Percentiles rank a stretch among this genome's conserved stretches.
These are phyloP conservation scores for Columba janthina DNA, from an alignment of 2,113 vertebrate species.

Conservation along the genomic window DNA sequence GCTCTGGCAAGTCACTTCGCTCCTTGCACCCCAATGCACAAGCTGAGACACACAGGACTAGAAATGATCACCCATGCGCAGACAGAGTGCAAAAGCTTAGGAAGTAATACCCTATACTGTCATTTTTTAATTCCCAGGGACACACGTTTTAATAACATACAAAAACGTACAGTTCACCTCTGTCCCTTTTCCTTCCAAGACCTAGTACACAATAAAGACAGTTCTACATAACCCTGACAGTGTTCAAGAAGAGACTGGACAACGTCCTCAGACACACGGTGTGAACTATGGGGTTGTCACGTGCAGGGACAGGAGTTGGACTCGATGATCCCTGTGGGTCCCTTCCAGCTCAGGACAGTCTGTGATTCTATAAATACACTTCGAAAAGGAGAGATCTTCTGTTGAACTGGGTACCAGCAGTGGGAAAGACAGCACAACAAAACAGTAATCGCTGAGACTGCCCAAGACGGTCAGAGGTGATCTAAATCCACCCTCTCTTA, in stretches of 20 bases:
- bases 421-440: neutral
- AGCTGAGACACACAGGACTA: neutral
- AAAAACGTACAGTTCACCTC: neutral
- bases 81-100: neutral
- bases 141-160: neutral
- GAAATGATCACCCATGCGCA: neutral
- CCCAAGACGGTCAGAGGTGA: neutral
- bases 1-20: neutral
- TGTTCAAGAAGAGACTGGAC: too few species aligned
- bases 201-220: neutral
- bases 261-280: too few species aligned
- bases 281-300: too few species aligned
- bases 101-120: neutral
- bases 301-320: too few species aligned
- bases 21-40: fast-evolving
- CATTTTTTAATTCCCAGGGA: neutral
- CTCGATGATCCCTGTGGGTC: too few species aligned
- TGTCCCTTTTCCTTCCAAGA: neutral
- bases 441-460: neutral
- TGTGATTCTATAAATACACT: neutral
- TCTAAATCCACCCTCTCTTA: neutral
- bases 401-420: neutral
- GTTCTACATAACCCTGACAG: too few species aligned
- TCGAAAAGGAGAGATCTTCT: neutral
- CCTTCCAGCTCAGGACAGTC: too few species aligned